These are phyloP conservation scores for Epinotia demarniana DNA, from an alignment of 2,888 invertebrate genomes.

Conservation along the genomic window DNA sequence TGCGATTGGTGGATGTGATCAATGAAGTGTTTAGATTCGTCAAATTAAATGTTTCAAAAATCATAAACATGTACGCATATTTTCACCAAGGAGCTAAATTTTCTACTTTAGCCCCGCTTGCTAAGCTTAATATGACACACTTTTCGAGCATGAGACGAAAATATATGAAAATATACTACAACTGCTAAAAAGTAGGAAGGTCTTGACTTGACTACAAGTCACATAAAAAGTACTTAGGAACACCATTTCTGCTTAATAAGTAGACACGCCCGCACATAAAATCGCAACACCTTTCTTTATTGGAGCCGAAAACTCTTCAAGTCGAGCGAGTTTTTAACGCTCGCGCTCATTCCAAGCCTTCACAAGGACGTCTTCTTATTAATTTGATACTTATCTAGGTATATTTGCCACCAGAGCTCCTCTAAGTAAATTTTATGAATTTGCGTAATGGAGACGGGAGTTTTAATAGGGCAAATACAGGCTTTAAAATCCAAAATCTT, in stretches of 20 bases:
- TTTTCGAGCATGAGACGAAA: background rate
- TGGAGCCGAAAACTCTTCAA: slow-evolving; percentile 34
- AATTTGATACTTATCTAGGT: slow-evolving; percentile 37
- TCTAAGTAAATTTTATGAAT: slow-evolving; percentile 33
- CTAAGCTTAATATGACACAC: background rate
- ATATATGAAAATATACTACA: background rate
- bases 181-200: background rate
- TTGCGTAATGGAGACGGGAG: background rate
- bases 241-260: slow-evolving; percentile 30
- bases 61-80: too few species aligned
- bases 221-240: slow-evolving; percentile 10
- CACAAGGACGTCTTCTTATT: slow-evolving; percentile 32
- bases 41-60: too few species aligned
- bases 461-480: background rate
- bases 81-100: background rate
- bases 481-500: background rate
- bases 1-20: too few species aligned
- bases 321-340: slow-evolving; percentile 23
- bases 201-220: background rate
- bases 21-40: too few species aligned
- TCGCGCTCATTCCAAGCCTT: slow-evolving; percentile 11
- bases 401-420: slow-evolving; percentile 24
- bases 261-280: slow-evolving; percentile 20
- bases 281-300: slow-evolving; percentile 40
- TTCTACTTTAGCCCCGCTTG: background rate